Evolutionary conservation across 1,140 invertebrate genomes (phyloP).

Genomic region (Philopotamus ludificatus): DNA sequence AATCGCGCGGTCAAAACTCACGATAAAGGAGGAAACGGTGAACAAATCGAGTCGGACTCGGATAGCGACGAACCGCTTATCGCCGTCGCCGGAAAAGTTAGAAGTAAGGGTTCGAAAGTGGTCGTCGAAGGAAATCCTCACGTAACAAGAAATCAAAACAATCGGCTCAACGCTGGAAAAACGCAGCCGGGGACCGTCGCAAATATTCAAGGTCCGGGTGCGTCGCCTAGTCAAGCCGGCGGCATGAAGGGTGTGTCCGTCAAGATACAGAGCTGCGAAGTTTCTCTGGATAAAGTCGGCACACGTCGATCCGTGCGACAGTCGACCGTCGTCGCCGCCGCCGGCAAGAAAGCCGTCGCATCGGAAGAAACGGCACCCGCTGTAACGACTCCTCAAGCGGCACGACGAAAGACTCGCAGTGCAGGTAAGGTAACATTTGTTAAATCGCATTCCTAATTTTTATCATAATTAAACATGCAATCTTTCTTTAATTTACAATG

Average conservation of each 20-base stretch:
- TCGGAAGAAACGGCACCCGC: conserved; percentile 32
- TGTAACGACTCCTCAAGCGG: conserved; percentile 35
- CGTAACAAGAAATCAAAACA: conserved; percentile 38
- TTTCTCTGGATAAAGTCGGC: conserved; percentile 46
- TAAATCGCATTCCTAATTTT: background rate
- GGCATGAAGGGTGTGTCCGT: conserved; percentile 26
- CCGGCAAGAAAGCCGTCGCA: conserved; percentile 43
- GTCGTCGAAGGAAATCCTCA: conserved; percentile 41
- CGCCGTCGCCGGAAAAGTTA: conserved; percentile 67
- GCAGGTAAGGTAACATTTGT: conserved; percentile 57
- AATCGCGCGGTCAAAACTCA: conserved; percentile 25
- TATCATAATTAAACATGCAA: too few species aligned
- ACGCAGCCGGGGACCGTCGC: conserved; percentile 21
- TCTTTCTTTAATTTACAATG: too few species aligned
- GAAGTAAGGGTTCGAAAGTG: conserved; percentile 48
- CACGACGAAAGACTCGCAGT: conserved; percentile 64
- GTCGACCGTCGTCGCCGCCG: conserved; percentile 40
- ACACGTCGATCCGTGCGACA: conserved; percentile 51
- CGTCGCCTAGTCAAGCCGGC: conserved; percentile 2
- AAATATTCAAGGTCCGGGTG: background rate
- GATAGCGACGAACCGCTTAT: conserved; percentile 79
- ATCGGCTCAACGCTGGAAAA: conserved; percentile 44
- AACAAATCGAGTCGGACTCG: conserved; percentile 63
- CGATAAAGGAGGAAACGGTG: conserved; percentile 42
- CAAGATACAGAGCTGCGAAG: conserved; percentile 31